Base-by-base conservation (phyloP, 2,888 invertebrate genomes). In the Nemurella pictetii region DNA sequence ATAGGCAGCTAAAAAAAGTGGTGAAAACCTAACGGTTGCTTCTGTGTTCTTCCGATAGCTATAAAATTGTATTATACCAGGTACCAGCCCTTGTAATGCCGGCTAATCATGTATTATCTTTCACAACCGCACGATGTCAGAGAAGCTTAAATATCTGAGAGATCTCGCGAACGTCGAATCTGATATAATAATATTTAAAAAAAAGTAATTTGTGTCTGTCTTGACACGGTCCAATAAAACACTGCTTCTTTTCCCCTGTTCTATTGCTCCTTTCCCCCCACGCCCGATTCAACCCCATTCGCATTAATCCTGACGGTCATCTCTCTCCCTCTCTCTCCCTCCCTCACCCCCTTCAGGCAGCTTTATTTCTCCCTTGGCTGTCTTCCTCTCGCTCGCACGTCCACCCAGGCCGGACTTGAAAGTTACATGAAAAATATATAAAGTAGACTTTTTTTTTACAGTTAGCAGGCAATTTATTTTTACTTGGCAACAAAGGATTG, bases 371-470 rank as follows among this genome's bases (percentile, higher is more conserved):
- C n/a, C n/a, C n/a, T n/a, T n/a, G n/a, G n/a, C n/a, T n/a, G n/a
- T n/a, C 30, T 80, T 30, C 32, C 80, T 30, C 80, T 29, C 80
- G 12, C 80, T 27, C 35, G 55, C 36, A 55, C 27, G 72, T 55
- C 9, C 72, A 55, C 27, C 27, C 72, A 15, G 0, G 55, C 82
- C 55, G 82, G 82, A 72, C 82, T 82, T 72, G 72, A 29, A 27
- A 55, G 29, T 26, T 72, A 72, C 82, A 72, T 30, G 82, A 82
- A 55, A 55, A 55, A 55, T 55, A 55, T 28, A 28, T 82, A 82
- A 82, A 36, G 72, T 82, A 82, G 80, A 36, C 80, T 27, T 30
- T 81, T n/a, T n/a, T 80, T 82, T 82, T 82, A 72, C 72, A 82
- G 29, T 72, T 55, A 26, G 73, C 55, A 55, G 27, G 82, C 82